Evolutionary conservation across 2,113 vertebrate species (phyloP), one percentile per base, ranked within the genome.

Genomic region (Syrmaticus mikado): DNA sequence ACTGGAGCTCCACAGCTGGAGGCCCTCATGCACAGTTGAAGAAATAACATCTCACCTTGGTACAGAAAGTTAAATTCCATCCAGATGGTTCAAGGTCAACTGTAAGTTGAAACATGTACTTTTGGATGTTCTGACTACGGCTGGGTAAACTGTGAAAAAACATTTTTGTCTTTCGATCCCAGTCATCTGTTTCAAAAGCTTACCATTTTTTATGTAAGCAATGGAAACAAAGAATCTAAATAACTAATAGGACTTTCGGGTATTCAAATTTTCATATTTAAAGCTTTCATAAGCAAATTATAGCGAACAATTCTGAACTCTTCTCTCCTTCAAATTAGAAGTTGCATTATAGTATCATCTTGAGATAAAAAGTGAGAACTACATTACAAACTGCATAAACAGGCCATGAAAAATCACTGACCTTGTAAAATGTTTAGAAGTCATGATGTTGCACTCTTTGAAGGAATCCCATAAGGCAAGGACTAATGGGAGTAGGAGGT

Each of bases 281-380:
- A 94, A 81, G 79, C 46, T 87, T 48, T 85, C 68, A 55, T 62
- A 93, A 80, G 55, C 34, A 86, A 88, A 90, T 93, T 81, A 93
- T 25, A 82, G 57, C 20, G 67, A 90, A 58, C 80, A 78, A 65
- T 58, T 85, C 82, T 38, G 93, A 92, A 81, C 74, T 34, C 20
- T 66, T 48, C 25, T 65, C 68, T 86, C 34, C 73, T 93, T 88
- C 64, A 75, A 94, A 86, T 71, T 2, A 78, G 28, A 83, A 88
- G 46, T 81, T 66, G 67, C 50, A 71, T 67, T 74, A 90, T 20
- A 43, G 38, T 68, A 71, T 58, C 12, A 78, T 43, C 52, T 75
- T 71, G 86, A 21, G 45, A 92, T 79, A 32, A 75, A 64, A 89
- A 91, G 83, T 32, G 28, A 94, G 60, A 76, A 70, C 41, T 27